A percentile compares a stretch with the other conserved stretches of the same genome.
These are phyloP conservation scores for Heliornis fulica DNA, from an alignment of 2,113 vertebrate species.

Conservation along the genomic window DNA sequence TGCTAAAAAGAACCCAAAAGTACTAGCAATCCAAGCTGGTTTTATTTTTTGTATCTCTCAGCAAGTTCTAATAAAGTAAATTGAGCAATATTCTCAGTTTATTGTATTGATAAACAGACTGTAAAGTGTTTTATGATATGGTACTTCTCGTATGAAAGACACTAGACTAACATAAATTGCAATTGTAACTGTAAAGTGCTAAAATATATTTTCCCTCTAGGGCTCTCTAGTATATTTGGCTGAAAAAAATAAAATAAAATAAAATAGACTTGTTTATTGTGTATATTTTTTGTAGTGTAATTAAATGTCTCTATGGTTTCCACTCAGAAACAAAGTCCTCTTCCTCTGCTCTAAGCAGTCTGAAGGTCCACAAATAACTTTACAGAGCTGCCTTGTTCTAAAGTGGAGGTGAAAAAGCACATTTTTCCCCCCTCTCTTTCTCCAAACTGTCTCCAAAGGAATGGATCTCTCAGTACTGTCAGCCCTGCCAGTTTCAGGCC, in stretches of 20 bases:
- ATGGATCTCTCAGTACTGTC: not conserved
- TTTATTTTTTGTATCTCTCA: conserved; percentile 65
- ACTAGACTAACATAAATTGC: conserved; percentile 60
- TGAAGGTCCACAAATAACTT: conserved; percentile 11
- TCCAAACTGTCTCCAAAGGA: not conserved
- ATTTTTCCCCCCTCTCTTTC: not conserved
- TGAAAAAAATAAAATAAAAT: conserved; percentile 47
- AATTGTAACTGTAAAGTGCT: conserved; percentile 61
- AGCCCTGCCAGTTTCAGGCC: not conserved
- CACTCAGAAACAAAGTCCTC: not conserved
- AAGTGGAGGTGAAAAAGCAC: not conserved
- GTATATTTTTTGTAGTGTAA: conserved; percentile 59
- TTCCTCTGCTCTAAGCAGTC: not conserved
- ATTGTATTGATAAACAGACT: conserved; percentile 65
- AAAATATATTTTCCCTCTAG: conserved; percentile 63
- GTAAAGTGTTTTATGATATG: conserved; percentile 55
- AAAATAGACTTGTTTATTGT: conserved; percentile 68
- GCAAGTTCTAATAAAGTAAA: conserved; percentile 67
- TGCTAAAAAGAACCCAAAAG: not conserved
- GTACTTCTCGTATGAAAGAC: conserved; percentile 43
- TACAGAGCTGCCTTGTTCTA: not conserved
- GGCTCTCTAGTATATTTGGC: conserved; percentile 32
- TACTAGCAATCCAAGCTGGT: not conserved
- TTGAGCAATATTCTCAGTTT: conserved; percentile 62
- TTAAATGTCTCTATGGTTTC: conserved; percentile 57